These are phyloP conservation scores for Cephalophus harveyi DNA, from an alignment of 2,113 vertebrate genomes.

Conservation along the genomic window DNA sequence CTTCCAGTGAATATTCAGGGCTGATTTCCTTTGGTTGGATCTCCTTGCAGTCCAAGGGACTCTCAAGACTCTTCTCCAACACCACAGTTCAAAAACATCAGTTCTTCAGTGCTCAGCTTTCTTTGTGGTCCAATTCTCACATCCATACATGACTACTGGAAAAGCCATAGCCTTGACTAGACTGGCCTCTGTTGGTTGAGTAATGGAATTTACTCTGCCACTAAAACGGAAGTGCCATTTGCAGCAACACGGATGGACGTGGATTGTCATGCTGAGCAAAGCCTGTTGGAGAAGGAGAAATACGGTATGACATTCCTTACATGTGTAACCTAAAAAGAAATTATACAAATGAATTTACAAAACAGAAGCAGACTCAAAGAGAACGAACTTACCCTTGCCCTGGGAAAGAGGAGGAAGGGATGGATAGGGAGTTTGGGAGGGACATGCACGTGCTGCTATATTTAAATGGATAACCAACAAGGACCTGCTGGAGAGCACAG, in stretches of 20 bases:
- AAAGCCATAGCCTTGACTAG: neutral
- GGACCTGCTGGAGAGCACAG: neutral
- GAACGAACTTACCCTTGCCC: neutral
- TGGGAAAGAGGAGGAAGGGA: neutral
- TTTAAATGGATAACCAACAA: neutral
- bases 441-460: rapidly evolving
- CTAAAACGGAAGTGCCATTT: neutral
- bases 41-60: neutral
- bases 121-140: neutral
- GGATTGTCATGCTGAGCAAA: neutral
- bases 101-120: neutral
- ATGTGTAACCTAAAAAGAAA: neutral
- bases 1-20: neutral
- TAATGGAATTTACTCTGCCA: neutral
- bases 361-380: neutral
- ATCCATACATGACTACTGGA: neutral
- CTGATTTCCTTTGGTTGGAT: neutral
- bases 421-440: neutral
- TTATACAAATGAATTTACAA: neutral
- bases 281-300: neutral
- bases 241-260: neutral
- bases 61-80: neutral
- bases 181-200: neutral
- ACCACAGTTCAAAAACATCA: neutral
- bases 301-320: neutral